A percentile compares a stretch with the other conserved stretches of the same genome.
These are phyloP conservation scores for Bettongia penicillata DNA, from an alignment of 2,113 vertebrate genomes.

Conservation along the genomic window DNA sequence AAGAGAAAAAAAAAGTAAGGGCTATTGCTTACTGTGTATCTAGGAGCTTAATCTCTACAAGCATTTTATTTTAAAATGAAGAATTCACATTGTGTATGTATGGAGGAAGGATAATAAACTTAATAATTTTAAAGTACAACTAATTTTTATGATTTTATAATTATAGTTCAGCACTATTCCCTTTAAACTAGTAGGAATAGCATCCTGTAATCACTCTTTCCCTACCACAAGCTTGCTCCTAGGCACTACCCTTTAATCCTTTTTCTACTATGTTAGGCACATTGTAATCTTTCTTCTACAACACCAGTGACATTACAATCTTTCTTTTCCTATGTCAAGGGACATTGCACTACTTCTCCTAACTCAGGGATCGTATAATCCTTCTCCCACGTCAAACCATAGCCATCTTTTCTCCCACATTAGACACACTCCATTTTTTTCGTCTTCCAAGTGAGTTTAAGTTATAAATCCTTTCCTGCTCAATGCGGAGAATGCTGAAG, in stretches of 20 bases:
- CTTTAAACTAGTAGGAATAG: slow-evolving; percentile 38
- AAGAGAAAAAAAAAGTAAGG: slow-evolving; percentile 40
- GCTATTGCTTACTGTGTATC: slow-evolving; percentile 15
- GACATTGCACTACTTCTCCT: neutral
- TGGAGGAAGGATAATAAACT: slow-evolving; percentile 25
- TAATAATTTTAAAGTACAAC: slow-evolving; percentile 49
- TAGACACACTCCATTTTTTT: slow-evolving; percentile 6
- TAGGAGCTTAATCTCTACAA: slow-evolving; percentile 48
- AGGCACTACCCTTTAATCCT: slow-evolving; percentile 25
- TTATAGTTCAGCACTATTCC: neutral
- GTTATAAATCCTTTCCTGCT: slow-evolving; percentile 14
- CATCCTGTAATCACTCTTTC: slow-evolving; percentile 38
- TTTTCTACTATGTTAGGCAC: slow-evolving; percentile 36
- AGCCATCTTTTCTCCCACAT: slow-evolving; percentile 2
- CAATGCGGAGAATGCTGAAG: neutral
- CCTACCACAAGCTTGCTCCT: neutral
- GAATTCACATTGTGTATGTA: slow-evolving; percentile 45
- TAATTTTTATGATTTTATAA: slow-evolving; percentile 6
- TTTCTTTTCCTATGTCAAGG: slow-evolving; percentile 56
- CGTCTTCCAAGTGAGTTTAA: neutral
- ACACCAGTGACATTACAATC: neutral
- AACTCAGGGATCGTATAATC: neutral
- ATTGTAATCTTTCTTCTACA: slow-evolving; percentile 49
- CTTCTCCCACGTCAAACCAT: neutral
- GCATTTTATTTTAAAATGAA: slow-evolving; percentile 60